Conservation (phyloP, 2,888 invertebrate genomes). For the Conops quadrifasciatus region DNA sequence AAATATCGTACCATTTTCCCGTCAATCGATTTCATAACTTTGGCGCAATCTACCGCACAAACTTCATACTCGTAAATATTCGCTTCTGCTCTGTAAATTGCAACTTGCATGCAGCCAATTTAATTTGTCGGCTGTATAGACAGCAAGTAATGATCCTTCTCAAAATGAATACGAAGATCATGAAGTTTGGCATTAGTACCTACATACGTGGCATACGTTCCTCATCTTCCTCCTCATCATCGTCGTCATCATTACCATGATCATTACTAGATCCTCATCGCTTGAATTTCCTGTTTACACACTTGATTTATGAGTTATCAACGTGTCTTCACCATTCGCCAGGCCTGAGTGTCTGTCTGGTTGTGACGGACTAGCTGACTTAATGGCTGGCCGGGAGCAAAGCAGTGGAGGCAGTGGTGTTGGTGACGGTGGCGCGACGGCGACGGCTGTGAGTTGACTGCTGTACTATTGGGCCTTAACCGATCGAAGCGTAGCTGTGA, state of each 20-base stretch:
- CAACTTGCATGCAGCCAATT: no score
- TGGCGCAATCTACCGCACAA: background rate
- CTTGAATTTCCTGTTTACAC: constrained; percentile 46
- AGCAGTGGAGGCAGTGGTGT: background rate
- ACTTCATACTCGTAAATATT: background rate
- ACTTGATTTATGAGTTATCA: constrained; percentile 47
- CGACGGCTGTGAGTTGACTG: no score
- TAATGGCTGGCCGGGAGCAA: background rate
- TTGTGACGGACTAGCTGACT: background rate
- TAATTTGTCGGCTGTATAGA: no score
- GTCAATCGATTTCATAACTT: no score
- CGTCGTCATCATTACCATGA: constrained; percentile 34
- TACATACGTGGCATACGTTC: no score
- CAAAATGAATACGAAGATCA: no score
- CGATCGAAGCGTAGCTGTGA: no score
- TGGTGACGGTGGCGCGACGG: background rate
- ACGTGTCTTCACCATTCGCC: constrained; percentile 29
- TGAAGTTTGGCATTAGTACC: no score
- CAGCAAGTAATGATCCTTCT: no score
- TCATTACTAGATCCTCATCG: constrained; percentile 14
- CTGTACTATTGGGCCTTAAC: no score
- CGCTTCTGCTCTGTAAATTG: no score
- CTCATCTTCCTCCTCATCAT: constrained; percentile 17
- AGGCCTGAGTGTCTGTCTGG: constrained; percentile 14
- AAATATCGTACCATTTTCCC: no score